Evolutionary conservation across 2,888 invertebrate species (phyloP), one percentile per base, ranked within the genome.

Genomic region (Oxytorus armatus): DNA sequence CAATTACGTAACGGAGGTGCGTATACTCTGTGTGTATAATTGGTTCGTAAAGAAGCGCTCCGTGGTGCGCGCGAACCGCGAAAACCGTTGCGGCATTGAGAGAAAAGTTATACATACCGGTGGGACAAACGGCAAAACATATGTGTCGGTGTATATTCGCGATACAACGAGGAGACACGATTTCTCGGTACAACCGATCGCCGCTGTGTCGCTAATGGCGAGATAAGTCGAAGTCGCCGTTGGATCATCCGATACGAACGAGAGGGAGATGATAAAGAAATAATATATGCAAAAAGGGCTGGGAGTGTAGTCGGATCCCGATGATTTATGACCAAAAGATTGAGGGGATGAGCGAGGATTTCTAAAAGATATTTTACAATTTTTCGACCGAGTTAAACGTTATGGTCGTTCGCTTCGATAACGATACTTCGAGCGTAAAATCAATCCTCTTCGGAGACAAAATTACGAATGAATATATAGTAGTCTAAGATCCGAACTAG

Each of bases 1-100:
- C 85, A 86, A 88, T 88, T 88, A 85, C 83, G 84, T 84, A 89
- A 89, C 82, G 84, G 84, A 76, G 81, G 75, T 59, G 66, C 57
- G 79, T 76, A 1, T 51, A 55, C n/a, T n/a, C n/a, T n/a, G n/a
- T n/a, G n/a, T 55, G 14, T 55, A 83, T 85, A 88, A 88, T 87
- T 88, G 87, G 86, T 87, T 86, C 83, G 81, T 82, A 69, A 85
- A 82, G 82, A 83, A 81, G 84, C 78, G 84, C 66, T 68, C 57
- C 55, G 74, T 68, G 14, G 74, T 68, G 14, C 18, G n/a, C 18
- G 7, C 14, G 55, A 25, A 33, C 5, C 55, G 39, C 23, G 23
- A 25, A 57, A 16, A 47, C 29, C 25, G 29, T 36, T 36, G 29
- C 29, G 5, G 36, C 10, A 36, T 36, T 55, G 18, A 47, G 16